phyloP scores from a whole-genome alignment of 2,113 vertebrate species.

The Rhadina sibilatrix region DNA sequence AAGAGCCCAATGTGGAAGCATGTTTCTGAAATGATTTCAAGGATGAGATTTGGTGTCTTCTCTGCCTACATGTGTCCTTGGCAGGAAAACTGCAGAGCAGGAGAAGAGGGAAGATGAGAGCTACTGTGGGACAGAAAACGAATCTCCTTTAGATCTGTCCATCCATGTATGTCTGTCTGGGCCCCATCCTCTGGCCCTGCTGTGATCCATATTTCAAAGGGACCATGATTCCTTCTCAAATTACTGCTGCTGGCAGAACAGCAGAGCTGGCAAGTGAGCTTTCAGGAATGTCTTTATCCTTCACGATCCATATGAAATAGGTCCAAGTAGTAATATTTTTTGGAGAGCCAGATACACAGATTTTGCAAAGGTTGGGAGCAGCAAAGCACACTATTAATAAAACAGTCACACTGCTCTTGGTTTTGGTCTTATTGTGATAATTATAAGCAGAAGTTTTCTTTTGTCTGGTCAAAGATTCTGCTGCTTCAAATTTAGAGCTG shows the following conservation, averaged over 20 bases:
- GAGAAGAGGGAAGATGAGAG: background rate
- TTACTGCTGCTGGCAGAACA: constrained; percentile 35
- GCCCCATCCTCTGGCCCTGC: background rate
- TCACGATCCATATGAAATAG: background rate
- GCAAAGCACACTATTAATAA: constrained; percentile 26
- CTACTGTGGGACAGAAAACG: background rate
- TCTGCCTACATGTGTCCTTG: background rate
- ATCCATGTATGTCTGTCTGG: background rate
- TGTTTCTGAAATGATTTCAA: background rate
- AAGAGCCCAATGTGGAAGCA: background rate
- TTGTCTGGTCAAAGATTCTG: background rate
- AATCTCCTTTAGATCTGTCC: background rate
- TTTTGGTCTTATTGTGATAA: constrained; percentile 7
- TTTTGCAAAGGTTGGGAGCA: constrained; percentile 27
- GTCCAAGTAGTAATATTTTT: constrained; percentile 43
- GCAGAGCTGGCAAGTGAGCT: constrained; percentile 1
- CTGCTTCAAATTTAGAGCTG: background rate
- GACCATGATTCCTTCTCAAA: constrained; percentile 16
- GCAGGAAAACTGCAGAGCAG: background rate
- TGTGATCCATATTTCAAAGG: constrained; percentile 10
- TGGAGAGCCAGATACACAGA: constrained; percentile 20
- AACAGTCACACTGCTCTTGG: background rate
- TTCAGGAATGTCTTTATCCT: constrained; percentile 32
- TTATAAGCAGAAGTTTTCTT: constrained; percentile 32
- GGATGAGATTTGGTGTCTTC: background rate